Base-by-base conservation (phyloP, 2,888 invertebrate genomes). In the Punctoribates punctum region DNA sequence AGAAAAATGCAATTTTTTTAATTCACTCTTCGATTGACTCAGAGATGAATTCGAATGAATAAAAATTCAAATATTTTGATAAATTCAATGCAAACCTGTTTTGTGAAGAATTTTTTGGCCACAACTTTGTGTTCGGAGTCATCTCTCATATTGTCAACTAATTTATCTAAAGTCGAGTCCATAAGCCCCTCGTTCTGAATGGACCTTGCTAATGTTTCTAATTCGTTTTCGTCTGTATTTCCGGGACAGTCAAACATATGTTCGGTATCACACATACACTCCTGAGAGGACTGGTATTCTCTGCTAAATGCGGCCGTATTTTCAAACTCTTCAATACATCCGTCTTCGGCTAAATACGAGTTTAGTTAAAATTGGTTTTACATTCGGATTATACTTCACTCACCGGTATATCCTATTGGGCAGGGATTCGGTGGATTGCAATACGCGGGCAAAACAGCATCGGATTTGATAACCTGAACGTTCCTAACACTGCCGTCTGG, bases 341-440 rank as follows among this genome's bases (percentile, higher is more conserved):
- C 93, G 85, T 95, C 92, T 67, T 90, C 90, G 81, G 89, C 94
- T 88, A 84, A 65, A 15, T 38, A 82, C 83, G 20, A 62, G 17
- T 46, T 48, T 29, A 51, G 5, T 73, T 29, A 20, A 51, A 46
- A 34, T 29, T 27, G 54, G 42, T 27, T 34, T 42, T 13, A 13
- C 17, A 46, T 25, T n/a, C 38, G 57, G 13, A 0, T 23, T n/a
- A 27, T 13, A 57, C 29, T 38, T 29, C 5, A 60, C 77, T 79
- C 85, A 91, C 93, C 90, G 78, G 90, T 89, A 83, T 93, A 96
- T 80, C 96, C 98, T 77, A 93, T 89, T 1, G 98, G 99, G 83
- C 99, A 99, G 0, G 99, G 99, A 85, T 99, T 99, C 1, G 98
- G 98, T 0, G 99, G 99, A 84, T 97, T 96, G 84, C 99, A 99